Percentiles rank a stretch among this genome's conserved stretches.
Conservation (phyloP, 1,140 invertebrate genomes). For the Drosophila kurseongensis region DNA sequence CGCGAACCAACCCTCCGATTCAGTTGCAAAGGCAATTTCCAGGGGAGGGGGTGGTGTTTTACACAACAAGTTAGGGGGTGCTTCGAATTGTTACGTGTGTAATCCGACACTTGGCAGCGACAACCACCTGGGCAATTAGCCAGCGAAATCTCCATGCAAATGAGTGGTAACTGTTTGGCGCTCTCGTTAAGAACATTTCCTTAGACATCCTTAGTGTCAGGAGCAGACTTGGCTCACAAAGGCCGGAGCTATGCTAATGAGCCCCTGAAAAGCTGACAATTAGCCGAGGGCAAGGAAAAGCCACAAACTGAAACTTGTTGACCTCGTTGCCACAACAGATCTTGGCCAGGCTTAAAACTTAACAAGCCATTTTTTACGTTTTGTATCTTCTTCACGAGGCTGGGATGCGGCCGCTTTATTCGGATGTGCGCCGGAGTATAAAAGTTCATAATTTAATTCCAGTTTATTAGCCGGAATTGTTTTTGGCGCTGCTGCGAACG, state of each 20-base stretch:
- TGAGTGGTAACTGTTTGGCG: constrained; percentile 42
- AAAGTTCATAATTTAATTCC: constrained; percentile 82
- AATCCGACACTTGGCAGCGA: constrained; percentile 61
- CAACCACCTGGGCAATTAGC: constrained; percentile 67
- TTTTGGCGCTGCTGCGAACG: constrained; percentile 14
- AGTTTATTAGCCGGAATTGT: constrained; percentile 75
- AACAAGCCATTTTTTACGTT: constrained; percentile 42
- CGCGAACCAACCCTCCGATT: constrained; percentile 24
- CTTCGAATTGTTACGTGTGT: constrained; percentile 55
- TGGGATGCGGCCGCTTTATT: constrained; percentile 12
- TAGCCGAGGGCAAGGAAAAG: constrained; percentile 47
- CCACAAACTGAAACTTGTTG: constrained; percentile 65
- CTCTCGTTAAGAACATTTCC: constrained; percentile 49
- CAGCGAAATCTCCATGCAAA: constrained; percentile 57
- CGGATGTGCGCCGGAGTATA: background rate
- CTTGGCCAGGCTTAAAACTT: constrained; percentile 46
- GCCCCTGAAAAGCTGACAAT: constrained; percentile 53
- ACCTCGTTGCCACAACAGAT: constrained; percentile 48
- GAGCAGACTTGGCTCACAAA: constrained; percentile 28
- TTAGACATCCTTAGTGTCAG: constrained; percentile 54
- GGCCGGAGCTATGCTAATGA: constrained; percentile 66
- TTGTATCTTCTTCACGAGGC: background rate
- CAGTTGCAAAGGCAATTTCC: background rate
- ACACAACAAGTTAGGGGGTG: constrained; percentile 29
- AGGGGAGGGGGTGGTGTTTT: constrained; percentile 21